These are phyloP conservation scores for Cydia strobilella DNA, from an alignment of 1,140 invertebrate genomes.

Conservation along the genomic window DNA sequence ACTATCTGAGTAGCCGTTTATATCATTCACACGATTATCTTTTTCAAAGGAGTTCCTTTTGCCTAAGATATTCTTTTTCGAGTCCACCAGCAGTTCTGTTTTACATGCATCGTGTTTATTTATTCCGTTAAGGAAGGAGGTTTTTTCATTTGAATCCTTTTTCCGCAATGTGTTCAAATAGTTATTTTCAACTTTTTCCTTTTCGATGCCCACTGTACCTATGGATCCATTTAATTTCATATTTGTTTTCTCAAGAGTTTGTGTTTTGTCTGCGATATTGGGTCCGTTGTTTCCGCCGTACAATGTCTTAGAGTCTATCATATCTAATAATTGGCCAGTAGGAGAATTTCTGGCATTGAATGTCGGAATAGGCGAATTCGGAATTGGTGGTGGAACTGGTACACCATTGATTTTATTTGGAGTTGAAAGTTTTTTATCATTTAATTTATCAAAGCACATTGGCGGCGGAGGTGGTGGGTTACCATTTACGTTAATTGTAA, in stretches of 20 bases:
- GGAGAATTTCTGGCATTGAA: slow-evolving; percentile 59
- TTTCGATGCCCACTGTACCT: slow-evolving; percentile 54
- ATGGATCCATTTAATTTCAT: slow-evolving; percentile 33
- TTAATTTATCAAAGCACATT: slow-evolving; percentile 15
- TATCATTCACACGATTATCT: slow-evolving; percentile 48
- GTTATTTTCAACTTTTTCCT: slow-evolving; percentile 56
- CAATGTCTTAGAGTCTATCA: slow-evolving; percentile 31
- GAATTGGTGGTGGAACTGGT: slow-evolving; percentile 60
- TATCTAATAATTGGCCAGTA: slow-evolving; percentile 49
- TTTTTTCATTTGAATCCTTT: slow-evolving; percentile 53
- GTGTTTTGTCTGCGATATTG: neutral
- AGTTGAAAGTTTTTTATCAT: slow-evolving; percentile 10
- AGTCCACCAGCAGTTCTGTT: slow-evolving; percentile 54
- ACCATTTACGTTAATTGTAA: neutral
- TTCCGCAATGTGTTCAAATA: slow-evolving; percentile 53
- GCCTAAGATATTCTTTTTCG: slow-evolving; percentile 58
- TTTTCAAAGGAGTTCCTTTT: slow-evolving; percentile 69
- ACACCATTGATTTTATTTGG: slow-evolving; percentile 5
- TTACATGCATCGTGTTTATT: slow-evolving; percentile 47
- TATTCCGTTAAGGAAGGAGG: slow-evolving; percentile 48
- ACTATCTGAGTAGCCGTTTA: slow-evolving; percentile 43
- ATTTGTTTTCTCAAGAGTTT: slow-evolving; percentile 16
- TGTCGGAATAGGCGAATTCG: slow-evolving; percentile 64
- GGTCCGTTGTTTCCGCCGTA: slow-evolving; percentile 7
- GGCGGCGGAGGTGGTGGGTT: slow-evolving; percentile 23